Evolutionary conservation across 2,888 invertebrate species (phyloP).

Genomic region (Dione juno): DNA sequence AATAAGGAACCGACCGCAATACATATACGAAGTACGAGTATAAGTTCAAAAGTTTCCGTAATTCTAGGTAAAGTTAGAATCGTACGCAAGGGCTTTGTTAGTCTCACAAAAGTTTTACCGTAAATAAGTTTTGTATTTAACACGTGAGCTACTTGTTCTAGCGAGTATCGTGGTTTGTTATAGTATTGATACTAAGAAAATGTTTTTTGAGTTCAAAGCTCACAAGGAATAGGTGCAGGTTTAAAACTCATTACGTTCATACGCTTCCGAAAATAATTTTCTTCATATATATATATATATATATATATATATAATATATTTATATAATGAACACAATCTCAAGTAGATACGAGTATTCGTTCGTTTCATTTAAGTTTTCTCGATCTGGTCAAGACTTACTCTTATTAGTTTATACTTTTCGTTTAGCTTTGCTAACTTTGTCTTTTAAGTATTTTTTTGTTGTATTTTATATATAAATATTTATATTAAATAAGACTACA

Average conservation of each 20-base stretch:
- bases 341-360: neutral
- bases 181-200: neutral
- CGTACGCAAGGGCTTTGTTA: slow-evolving; percentile 33
- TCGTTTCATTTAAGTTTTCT: slow-evolving; percentile 43
- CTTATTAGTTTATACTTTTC: slow-evolving; percentile 30
- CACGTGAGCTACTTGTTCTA: slow-evolving; percentile 26
- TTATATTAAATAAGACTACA: too few relatives aligned
- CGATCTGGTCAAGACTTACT: slow-evolving; percentile 28
- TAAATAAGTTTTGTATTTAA: slow-evolving; percentile 33
- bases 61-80: slow-evolving; percentile 20
- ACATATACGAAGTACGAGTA: slow-evolving; percentile 5
- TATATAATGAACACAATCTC: slow-evolving; percentile 6
- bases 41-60: slow-evolving; percentile 23
- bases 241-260: too few relatives aligned
- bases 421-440: slow-evolving; percentile 22
- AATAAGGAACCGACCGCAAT: slow-evolving; percentile 14
- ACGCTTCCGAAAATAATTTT: too few relatives aligned
- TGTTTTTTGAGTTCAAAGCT: neutral
- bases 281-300: too few relatives aligned
- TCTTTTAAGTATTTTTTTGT: neutral
- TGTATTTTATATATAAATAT: slow-evolving; percentile 8
- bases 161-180: neutral
- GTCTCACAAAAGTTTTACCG: slow-evolving; percentile 20
- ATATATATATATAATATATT: too few relatives aligned
- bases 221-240: too few relatives aligned